A percentile compares a stretch with the other conserved stretches of the same genome.
Evolutionary conservation across 2,888 invertebrate species (phyloP).

Genomic region (Orchestes rusci): DNA sequence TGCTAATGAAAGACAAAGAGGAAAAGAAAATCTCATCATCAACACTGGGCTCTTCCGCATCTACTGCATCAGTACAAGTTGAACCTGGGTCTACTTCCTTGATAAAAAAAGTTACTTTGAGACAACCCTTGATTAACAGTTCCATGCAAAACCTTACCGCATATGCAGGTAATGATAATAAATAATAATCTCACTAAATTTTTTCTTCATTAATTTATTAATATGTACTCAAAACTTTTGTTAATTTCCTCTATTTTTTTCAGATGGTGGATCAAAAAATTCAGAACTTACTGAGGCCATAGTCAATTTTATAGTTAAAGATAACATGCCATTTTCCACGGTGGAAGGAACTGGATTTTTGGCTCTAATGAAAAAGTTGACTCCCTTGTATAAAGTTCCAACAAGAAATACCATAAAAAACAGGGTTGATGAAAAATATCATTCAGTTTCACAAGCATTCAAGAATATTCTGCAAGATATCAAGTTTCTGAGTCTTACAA

Average conservation of each 20-base stretch:
- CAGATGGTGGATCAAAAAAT: slow-evolving; percentile 12
- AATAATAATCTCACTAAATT: background rate
- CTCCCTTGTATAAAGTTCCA: slow-evolving; percentile 25
- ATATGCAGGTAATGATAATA: slow-evolving; percentile 1
- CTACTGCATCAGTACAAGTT: background rate
- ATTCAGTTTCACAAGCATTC: background rate
- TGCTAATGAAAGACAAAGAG: background rate
- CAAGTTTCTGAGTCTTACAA: background rate
- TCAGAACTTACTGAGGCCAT: slow-evolving; percentile 22
- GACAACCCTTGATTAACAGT: background rate
- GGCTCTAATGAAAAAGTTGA: slow-evolving; percentile 17
- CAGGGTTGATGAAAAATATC: background rate
- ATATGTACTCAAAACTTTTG: background rate
- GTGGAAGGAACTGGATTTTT: slow-evolving; percentile 25
- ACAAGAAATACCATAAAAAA: slow-evolving; percentile 16
- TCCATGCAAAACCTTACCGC: background rate
- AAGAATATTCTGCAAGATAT: background rate
- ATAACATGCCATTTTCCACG: slow-evolving; percentile 20
- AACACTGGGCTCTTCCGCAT: background rate
- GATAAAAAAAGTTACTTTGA: background rate
- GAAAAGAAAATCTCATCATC: background rate
- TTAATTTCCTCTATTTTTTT: slow-evolving; percentile 7
- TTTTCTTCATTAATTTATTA: background rate
- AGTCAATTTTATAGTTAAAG: slow-evolving; percentile 23
- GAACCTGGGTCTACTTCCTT: background rate